Evolutionary conservation across 2,113 vertebrate species (phyloP), one percentile per base, ranked within the genome.

Genomic region (Periophthalmus modestus): DNA sequence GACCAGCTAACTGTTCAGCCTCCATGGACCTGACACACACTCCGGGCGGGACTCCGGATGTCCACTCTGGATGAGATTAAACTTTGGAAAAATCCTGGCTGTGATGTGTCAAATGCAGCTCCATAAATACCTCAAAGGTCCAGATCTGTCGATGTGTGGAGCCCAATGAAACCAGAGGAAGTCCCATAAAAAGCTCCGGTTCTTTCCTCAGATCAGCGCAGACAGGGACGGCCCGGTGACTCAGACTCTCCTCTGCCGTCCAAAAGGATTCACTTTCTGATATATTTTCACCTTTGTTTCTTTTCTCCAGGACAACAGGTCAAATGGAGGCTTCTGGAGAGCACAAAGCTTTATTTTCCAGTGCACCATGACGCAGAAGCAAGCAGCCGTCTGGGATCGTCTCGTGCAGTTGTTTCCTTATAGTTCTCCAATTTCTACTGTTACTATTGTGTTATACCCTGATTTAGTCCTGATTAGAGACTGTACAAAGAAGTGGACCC

Each of bases 51-150:
- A 88, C 78, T 80, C 69, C 71, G 19, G 77, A 83, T 55, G 52
- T 74, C 39, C 84, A 52, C 72, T 85, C 82, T 86, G 69, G 73
- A 76, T 76, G 68, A 82, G 47, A 78, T 80, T 80, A 75, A 62
- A 86, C 73, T 54, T 78, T 63, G 82, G 79, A 86, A 91, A 91
- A 85, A 61, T 82, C 79, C 66, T 62, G 73, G 73, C 47, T 52
- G 79, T 73, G 78, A 86, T 83, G 68, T 89, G 85, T 92, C 85
- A 87, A 84, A 74, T 13, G 73, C 88, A 81, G 86, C 87, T 86
- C 55, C 21, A 68, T 24, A 82, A 80, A 85, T 66, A 74, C 69
- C 14, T 34, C 68, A 63, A 69, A 79, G 10, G 55, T 75, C 71
- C 75, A 78, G 78, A 80, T 74, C 76, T 71, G 71, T 82, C 80